phyloP scores from a whole-genome alignment of 2,888 invertebrate species.

The Phyllotreta cruciferae region DNA sequence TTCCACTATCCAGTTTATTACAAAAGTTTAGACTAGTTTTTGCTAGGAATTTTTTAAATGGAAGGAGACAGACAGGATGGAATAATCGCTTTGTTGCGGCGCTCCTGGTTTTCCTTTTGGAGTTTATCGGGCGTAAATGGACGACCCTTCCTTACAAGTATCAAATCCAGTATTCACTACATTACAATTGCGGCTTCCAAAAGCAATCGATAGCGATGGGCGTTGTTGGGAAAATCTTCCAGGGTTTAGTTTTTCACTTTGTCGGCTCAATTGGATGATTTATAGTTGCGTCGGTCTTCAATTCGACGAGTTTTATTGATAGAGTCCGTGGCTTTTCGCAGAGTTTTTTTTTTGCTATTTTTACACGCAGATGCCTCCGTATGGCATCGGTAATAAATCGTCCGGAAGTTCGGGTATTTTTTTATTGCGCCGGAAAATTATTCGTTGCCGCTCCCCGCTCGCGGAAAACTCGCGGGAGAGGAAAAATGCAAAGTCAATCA shows the following conservation, averaged over 20 bases:
- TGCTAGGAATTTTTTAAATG: too few species aligned
- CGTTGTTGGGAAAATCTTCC: conserved; percentile 19
- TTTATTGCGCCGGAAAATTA: too few species aligned
- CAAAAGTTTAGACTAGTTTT: too few species aligned
- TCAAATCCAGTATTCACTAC: conserved; percentile 28
- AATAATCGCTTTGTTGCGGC: background rate
- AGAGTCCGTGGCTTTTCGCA: too few species aligned
- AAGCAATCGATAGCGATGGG: conserved; percentile 27
- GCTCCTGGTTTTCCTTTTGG: conserved; percentile 5
- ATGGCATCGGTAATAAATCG: too few species aligned
- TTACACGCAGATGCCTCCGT: too few species aligned
- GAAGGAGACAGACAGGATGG: too few species aligned
- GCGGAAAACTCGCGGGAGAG: background rate
- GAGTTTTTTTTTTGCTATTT: too few species aligned
- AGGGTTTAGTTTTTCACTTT: conserved; percentile 18
- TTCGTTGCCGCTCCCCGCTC: background rate
- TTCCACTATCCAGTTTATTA: too few species aligned
- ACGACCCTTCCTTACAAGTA: conserved; percentile 33
- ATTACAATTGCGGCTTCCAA: conserved; percentile 28
- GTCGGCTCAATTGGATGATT: conserved; percentile 6
- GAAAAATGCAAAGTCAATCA: conserved; percentile 1
- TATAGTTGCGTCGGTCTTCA: conserved; percentile 2
- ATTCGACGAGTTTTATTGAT: too few species aligned
- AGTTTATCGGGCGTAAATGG: conserved; percentile 38
- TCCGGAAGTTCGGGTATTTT: too few species aligned